These are phyloP conservation scores for Ptychobarbus kaznakovi DNA, from an alignment of 2,797 vertebrate species.

Conservation along the genomic window DNA sequence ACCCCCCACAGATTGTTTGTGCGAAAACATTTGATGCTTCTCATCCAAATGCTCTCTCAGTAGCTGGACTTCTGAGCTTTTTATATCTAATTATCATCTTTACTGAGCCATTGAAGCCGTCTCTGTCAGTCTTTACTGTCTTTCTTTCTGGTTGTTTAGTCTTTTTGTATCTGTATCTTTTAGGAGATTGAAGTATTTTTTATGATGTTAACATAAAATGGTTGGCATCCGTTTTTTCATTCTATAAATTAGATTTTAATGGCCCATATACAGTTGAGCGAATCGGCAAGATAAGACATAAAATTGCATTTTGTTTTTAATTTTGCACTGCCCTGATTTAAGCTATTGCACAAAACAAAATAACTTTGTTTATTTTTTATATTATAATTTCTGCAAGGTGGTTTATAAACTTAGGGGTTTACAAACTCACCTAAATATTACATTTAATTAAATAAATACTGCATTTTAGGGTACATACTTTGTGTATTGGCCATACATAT, in stretches of 20 bases:
- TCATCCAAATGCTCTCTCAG: not conserved
- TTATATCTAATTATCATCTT: conserved; percentile 26
- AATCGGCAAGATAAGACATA: not conserved
- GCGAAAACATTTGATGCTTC: not conserved
- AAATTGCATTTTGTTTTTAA: not conserved
- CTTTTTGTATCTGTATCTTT: not conserved
- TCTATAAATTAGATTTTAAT: not conserved
- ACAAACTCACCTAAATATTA: not conserved
- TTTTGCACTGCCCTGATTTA: not conserved
- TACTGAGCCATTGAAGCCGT: not conserved
- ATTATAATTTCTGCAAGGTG: not conserved
- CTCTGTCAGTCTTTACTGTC: not conserved
- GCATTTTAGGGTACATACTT: not conserved
- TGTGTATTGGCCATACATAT: not conserved
- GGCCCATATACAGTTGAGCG: not conserved
- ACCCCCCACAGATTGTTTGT: conserved; percentile 12
- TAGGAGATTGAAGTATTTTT: not conserved
- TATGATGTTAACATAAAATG: not conserved
- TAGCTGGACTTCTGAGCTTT: not conserved
- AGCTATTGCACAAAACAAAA: not conserved
- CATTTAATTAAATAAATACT: not conserved
- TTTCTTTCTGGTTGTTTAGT: not conserved
- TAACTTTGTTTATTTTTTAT: not conserved
- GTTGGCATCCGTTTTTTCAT: not conserved
- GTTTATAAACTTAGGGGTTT: not conserved